Percentiles rank a stretch among this genome's conserved stretches.
These are phyloP conservation scores for Acrossocheilus wenchowensis DNA, from an alignment of 2,797 vertebrate species.

Conservation along the genomic window DNA sequence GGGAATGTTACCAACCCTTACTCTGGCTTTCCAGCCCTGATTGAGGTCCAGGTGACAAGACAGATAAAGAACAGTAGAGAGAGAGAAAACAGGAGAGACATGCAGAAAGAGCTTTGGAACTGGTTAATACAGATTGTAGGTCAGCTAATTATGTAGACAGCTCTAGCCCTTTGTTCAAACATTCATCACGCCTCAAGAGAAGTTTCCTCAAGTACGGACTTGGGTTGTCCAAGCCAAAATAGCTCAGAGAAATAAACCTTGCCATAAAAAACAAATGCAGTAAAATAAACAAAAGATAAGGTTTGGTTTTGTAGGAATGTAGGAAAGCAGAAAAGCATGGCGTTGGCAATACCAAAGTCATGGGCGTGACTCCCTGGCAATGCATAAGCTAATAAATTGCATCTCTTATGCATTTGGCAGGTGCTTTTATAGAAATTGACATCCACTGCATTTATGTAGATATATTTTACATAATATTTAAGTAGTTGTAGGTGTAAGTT, in stretches of 20 bases:
- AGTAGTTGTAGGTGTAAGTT: background rate
- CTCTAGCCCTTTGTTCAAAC: conserved; percentile 21
- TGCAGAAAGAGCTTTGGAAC: conserved; percentile 69
- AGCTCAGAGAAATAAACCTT: background rate
- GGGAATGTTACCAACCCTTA: conserved; percentile 91
- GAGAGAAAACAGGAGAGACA: conserved; percentile 63
- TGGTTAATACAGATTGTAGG: conserved; percentile 35
- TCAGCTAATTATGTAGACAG: conserved; percentile 46
- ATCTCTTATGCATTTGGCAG: background rate
- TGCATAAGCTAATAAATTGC: background rate
- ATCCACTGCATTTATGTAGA: background rate
- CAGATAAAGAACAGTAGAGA: conserved; percentile 79
- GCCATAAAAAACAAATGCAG: background rate
- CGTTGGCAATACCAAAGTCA: background rate
- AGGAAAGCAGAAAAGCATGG: background rate
- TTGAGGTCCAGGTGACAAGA: conserved; percentile 81
- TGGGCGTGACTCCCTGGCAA: background rate
- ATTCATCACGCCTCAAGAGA: conserved; percentile 27
- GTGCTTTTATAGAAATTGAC: background rate
- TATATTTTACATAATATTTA: background rate
- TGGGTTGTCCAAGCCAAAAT: background rate
- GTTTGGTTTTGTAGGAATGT: conserved; percentile 55
- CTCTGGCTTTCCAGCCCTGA: conserved; percentile 99
- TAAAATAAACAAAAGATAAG: background rate
- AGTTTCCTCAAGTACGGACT: background rate